A percentile compares a stretch with the other conserved stretches of the same genome.
These are phyloP conservation scores for Adelognathus sp. DNA, from an alignment of 2,888 invertebrate genomes.

Conservation along the genomic window DNA sequence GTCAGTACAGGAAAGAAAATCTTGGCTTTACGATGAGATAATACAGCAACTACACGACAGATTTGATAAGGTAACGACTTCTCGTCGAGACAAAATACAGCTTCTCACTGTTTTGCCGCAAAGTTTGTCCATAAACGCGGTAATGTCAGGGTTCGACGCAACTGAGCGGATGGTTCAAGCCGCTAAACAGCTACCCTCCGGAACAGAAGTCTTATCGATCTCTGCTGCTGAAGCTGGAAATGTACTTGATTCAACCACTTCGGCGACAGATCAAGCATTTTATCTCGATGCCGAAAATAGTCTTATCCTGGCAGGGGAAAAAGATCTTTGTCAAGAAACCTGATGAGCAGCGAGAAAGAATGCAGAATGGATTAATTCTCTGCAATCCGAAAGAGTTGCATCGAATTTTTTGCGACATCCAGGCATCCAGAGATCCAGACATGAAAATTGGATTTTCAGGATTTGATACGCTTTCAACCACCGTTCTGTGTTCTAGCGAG, in stretches of 20 bases:
- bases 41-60: slow-evolving; percentile 19
- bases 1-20: slow-evolving; percentile 17
- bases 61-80: slow-evolving; percentile 19
- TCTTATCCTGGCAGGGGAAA: no score
- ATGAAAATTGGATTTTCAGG: no score
- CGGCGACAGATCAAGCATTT: slow-evolving; percentile 18
- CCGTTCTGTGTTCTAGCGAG: no score
- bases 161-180: neutral
- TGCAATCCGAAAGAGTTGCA: no score
- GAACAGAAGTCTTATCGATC: slow-evolving; percentile 4
- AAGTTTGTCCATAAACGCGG: slow-evolving; percentile 2
- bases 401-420: no score
- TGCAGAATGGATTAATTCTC: no score
- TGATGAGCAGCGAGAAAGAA: no score
- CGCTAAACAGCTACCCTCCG: slow-evolving; percentile 16
- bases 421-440: no score
- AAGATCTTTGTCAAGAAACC: no score
- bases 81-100: slow-evolving; percentile 39
- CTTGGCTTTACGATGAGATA: neutral
- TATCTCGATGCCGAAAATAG: no score
- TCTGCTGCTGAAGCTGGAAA: slow-evolving; percentile 8
- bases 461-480: no score
- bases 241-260: slow-evolving; percentile 15
- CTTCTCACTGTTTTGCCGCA: slow-evolving; percentile 33
- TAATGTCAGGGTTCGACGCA: neutral